Percentiles rank a stretch among this genome's conserved stretches.
Evolutionary conservation across 2,888 invertebrate genomes (phyloP).

Genomic region (Papilio protenor): DNA sequence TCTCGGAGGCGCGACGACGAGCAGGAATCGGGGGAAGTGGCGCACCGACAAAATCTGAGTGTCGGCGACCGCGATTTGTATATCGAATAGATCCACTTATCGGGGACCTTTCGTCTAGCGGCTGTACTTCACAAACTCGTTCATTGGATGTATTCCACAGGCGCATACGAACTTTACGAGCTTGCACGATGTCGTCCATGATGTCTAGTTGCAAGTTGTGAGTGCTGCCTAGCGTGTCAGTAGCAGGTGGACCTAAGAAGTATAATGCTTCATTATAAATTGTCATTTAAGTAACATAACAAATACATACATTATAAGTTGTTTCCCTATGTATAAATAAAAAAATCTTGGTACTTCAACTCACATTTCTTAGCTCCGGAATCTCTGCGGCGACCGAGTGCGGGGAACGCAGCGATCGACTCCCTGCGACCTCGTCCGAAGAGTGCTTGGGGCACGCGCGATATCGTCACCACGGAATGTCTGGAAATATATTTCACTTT

Average conservation of each 20-base stretch:
- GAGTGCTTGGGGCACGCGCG: conserved; percentile 89
- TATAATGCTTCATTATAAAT: neutral
- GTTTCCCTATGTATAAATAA: neutral
- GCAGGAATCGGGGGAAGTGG: conserved; percentile 85
- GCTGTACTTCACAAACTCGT: conserved; percentile 92
- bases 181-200: conserved; percentile 94
- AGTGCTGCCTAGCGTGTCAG: conserved; percentile 89
- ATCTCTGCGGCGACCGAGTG: conserved; percentile 77
- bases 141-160: conserved; percentile 93
- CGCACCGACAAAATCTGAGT: conserved; percentile 88
- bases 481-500: conserved; percentile 66
- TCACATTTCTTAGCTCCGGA: conserved; percentile 78
- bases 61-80: conserved; percentile 86
- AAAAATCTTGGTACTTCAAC: conserved; percentile 42
- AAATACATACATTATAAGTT: neutral
- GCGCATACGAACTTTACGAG: conserved; percentile 92
- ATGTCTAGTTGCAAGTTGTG: conserved; percentile 94
- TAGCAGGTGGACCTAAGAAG: conserved; percentile 87
- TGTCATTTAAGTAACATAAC: neutral
- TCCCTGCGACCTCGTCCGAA: conserved; percentile 92
- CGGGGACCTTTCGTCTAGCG: conserved; percentile 87
- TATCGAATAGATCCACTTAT: conserved; percentile 84
- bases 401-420: conserved; percentile 91
- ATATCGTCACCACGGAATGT: conserved; percentile 94
- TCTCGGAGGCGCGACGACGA: conserved; percentile 89